phyloP scores from a whole-genome alignment of 2,888 invertebrate genomes.

The Leptinotarsa haldemani region DNA sequence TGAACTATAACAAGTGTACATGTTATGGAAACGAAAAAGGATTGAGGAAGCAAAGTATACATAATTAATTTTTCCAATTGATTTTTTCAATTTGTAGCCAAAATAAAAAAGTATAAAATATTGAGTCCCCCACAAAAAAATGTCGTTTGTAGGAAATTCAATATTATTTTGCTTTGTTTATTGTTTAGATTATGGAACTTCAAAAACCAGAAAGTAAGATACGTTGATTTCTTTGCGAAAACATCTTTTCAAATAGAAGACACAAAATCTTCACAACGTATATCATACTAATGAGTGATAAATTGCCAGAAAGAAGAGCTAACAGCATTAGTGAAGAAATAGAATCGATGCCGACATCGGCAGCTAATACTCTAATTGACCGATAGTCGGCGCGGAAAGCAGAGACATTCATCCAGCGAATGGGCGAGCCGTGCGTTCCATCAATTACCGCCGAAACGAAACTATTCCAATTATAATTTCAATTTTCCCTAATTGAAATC shows the following conservation, averaged over 20 bases:
- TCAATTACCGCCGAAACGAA: conserved; percentile 18
- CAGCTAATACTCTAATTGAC: conserved; percentile 2
- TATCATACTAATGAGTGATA: too few species aligned
- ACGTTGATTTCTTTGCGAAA: too few species aligned
- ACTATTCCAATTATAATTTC: conserved; percentile 19
- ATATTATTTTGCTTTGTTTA: background rate
- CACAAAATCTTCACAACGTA: too few species aligned
- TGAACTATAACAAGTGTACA: too few species aligned
- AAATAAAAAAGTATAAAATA: background rate
- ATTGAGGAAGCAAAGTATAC: too few species aligned
- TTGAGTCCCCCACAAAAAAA: background rate
- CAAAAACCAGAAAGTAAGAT: background rate
- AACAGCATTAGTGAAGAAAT: too few species aligned
- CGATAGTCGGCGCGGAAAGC: background rate
- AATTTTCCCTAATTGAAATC: conserved; percentile 58
- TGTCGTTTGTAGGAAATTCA: background rate
- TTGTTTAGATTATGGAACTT: background rate
- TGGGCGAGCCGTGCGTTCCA: conserved; percentile 1
- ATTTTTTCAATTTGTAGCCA: too few species aligned
- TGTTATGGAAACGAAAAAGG: too few species aligned
- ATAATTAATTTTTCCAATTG: too few species aligned
- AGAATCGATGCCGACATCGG: background rate
- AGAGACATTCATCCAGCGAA: conserved; percentile 12
- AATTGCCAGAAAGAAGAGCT: too few species aligned
- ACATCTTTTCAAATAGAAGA: too few species aligned